phyloP scores from a whole-genome alignment of 2,888 invertebrate genomes.

The Cheilosia scutellata region DNA sequence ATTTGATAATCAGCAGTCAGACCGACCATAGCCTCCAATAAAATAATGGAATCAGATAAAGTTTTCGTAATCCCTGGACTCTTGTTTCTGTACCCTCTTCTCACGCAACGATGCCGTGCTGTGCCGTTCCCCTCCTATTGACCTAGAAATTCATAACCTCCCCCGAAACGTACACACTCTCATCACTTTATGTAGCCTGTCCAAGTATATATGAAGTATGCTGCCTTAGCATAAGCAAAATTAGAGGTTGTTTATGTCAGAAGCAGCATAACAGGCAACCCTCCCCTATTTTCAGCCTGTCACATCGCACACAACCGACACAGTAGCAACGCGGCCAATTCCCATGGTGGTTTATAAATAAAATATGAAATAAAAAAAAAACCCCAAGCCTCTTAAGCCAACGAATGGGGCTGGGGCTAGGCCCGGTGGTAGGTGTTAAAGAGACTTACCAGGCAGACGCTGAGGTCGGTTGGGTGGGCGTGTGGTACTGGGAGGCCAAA shows the following conservation, averaged over 20 bases:
- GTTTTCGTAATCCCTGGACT: background rate
- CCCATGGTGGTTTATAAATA: slow-evolving; percentile 42
- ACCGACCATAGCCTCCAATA: background rate
- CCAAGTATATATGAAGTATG: slow-evolving; percentile 19
- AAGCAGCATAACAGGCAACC: background rate
- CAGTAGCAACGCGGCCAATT: slow-evolving; percentile 29
- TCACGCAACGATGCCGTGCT: background rate
- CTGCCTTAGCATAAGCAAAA: background rate
- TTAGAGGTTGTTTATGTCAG: slow-evolving; percentile 31
- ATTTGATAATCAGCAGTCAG: slow-evolving; percentile 5
- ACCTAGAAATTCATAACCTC: slow-evolving; percentile 47
- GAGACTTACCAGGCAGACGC: background rate
- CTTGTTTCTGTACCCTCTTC: background rate
- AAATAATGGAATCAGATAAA: slow-evolving; percentile 46
- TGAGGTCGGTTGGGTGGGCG: background rate
- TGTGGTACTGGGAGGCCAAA: background rate
- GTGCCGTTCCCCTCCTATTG: slow-evolving; percentile 9
- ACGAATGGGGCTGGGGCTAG: background rate
- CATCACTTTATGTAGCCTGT: slow-evolving; percentile 8
- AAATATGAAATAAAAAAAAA: slow-evolving; percentile 41
- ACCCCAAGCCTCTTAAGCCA: slow-evolving; percentile 4
- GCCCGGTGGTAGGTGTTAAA: background rate
- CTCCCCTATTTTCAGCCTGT: slow-evolving; percentile 10
- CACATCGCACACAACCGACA: slow-evolving; percentile 19
- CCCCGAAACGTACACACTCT: slow-evolving; percentile 7